Evolutionary conservation across 2,888 invertebrate genomes (phyloP).

Genomic region (Silvanus unidentatus): DNA sequence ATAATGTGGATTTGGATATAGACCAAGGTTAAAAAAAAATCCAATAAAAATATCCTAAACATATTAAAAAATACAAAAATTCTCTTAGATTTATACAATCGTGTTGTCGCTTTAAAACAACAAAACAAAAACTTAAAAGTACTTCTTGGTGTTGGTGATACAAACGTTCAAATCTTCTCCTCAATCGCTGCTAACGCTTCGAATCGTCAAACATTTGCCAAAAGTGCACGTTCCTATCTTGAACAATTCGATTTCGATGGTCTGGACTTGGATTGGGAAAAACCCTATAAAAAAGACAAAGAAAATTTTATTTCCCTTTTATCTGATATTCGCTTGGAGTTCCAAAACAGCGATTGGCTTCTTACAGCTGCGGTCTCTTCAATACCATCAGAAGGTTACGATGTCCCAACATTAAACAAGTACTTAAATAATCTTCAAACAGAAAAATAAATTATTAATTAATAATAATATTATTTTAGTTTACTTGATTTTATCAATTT

Average conservation of each 20-base stretch:
- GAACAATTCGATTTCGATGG: slow-evolving; percentile 14
- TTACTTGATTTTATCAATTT: slow-evolving; percentile 1
- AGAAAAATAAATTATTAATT: not conserved
- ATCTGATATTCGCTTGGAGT: not conserved
- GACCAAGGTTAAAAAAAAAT: slow-evolving; percentile 6
- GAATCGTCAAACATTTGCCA: slow-evolving; percentile 7
- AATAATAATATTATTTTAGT: slow-evolving; percentile 1
- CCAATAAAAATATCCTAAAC: no score
- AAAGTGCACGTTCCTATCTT: slow-evolving; percentile 6
- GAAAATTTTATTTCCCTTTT: slow-evolving; percentile 6
- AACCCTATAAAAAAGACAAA: slow-evolving; percentile 7
- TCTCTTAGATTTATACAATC: slow-evolving; percentile 9
- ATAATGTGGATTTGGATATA: slow-evolving; percentile 9
- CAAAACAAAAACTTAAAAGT: slow-evolving; percentile 12
- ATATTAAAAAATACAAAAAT: no score
- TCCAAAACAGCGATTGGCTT: not conserved
- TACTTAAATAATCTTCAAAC: no score
- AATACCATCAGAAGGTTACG: slow-evolving; percentile 1
- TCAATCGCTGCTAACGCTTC: slow-evolving; percentile 6
- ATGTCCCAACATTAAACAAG: not conserved
- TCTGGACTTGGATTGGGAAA: slow-evolving; percentile 17
- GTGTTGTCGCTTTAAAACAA: slow-evolving; percentile 9
- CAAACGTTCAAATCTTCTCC: slow-evolving; percentile 8
- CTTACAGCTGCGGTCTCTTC: not conserved
- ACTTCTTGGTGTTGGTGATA: slow-evolving; percentile 12